Percentiles rank a stretch among this genome's conserved stretches.
Evolutionary conservation across 2,797 vertebrate genomes (phyloP).

Genomic region (Adelosebastes latens): DNA sequence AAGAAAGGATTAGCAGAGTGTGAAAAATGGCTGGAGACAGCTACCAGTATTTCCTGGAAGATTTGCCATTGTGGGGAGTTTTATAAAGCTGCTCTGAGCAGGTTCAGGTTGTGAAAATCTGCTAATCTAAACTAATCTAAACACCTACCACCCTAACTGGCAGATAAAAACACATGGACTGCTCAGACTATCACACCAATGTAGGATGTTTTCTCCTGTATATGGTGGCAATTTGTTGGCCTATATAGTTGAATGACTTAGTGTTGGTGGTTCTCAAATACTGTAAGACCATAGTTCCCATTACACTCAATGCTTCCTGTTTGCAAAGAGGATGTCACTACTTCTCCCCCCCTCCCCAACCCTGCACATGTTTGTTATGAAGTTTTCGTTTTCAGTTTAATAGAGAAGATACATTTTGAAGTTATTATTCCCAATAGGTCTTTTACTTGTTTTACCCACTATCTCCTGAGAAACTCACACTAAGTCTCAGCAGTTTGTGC

Average conservation of each 20-base stretch:
- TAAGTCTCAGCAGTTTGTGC: neutral
- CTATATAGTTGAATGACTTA: neutral
- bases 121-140: conserved; percentile 46
- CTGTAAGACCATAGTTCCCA: conserved; percentile 31
- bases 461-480: neutral
- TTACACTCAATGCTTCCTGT: conserved; percentile 52
- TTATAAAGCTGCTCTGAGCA: conserved; percentile 38
- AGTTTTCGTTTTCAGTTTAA: conserved; percentile 7
- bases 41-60: conserved; percentile 51
- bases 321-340: conserved; percentile 57
- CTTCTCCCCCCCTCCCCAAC: conserved; percentile 4
- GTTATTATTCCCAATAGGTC: neutral
- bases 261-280: neutral
- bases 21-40: conserved; percentile 19
- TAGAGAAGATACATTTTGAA: neutral
- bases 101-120: conserved; percentile 49
- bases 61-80: conserved; percentile 12
- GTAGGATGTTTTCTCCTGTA: neutral
- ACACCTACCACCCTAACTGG: conserved; percentile 29
- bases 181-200: neutral
- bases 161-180: conserved; percentile 13
- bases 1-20: conserved; percentile 29
- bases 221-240: neutral
- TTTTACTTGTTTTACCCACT: neutral
- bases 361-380: conserved; percentile 15